Evolutionary conservation across 1,140 invertebrate genomes (phyloP).

Genomic region (Himalopsyche phryganea): DNA sequence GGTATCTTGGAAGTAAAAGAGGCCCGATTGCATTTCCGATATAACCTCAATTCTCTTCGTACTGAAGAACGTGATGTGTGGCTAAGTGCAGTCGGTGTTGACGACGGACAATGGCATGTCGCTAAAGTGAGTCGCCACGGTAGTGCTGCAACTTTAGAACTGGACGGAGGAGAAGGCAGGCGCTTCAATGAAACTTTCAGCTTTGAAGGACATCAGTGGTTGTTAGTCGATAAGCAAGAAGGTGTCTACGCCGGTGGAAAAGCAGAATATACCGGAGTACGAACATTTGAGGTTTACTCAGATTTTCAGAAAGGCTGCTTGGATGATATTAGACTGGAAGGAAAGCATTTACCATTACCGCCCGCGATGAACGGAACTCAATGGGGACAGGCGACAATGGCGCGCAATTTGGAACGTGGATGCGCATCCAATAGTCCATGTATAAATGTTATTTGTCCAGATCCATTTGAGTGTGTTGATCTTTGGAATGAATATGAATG

Average conservation of each 20-base stretch:
- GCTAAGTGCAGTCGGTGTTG: conserved; percentile 83
- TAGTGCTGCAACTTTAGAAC: conserved; percentile 86
- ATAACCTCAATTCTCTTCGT: conserved; percentile 86
- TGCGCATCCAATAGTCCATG: conserved; percentile 94
- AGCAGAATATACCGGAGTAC: conserved; percentile 88
- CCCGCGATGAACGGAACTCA: conserved; percentile 92
- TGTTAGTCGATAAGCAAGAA: conserved; percentile 90
- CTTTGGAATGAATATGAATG: conserved; percentile 96
- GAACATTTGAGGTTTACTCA: conserved; percentile 91
- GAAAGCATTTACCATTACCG: conserved; percentile 85
- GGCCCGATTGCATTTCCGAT: conserved; percentile 83
- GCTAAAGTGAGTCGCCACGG: conserved; percentile 86
- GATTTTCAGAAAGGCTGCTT: conserved; percentile 82
- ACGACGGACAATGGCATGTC: conserved; percentile 97
- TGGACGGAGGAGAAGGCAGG: conserved; percentile 93
- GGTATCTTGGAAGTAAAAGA: conserved; percentile 93
- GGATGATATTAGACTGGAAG: conserved; percentile 75
- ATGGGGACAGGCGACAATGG: conserved; percentile 91
- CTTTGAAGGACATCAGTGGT: conserved; percentile 87
- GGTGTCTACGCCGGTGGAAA: conserved; percentile 93
- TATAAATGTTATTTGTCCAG: conserved; percentile 83
- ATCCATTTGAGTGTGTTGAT: conserved; percentile 93
- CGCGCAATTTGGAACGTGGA: conserved; percentile 81
- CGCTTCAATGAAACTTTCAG: conserved; percentile 92
- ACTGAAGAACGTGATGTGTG: conserved; percentile 88